These are phyloP conservation scores for Lepidotrigona ventralis DNA, from an alignment of 1,140 invertebrate genomes.

Conservation along the genomic window DNA sequence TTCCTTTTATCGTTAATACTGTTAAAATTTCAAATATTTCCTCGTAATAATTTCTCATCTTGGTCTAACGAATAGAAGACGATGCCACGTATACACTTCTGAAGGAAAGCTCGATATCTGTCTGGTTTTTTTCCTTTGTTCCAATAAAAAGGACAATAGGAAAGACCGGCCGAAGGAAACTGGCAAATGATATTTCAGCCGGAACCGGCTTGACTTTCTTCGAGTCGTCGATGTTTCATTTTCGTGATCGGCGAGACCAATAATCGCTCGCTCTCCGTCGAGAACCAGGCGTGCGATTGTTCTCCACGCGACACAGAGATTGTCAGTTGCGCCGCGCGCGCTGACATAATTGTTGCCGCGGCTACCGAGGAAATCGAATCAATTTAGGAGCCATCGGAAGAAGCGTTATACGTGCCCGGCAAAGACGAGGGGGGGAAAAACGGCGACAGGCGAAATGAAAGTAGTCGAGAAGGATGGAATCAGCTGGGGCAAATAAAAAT, in stretches of 20 bases:
- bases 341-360: conserved; percentile 55
- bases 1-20: too few relatives aligned
- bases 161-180: background rate
- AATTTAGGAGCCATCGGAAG: conserved; percentile 54
- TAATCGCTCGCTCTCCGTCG: conserved; percentile 18
- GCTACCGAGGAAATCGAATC: conserved; percentile 45
- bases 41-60: too few relatives aligned
- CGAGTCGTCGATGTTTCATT: conserved; percentile 15
- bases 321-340: conserved; percentile 27
- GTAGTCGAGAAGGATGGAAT: conserved; percentile 11
- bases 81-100: background rate
- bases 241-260: background rate
- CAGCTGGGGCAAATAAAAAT: conserved; percentile 32
- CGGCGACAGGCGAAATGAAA: conserved; percentile 4
- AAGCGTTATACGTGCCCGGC: conserved; percentile 35
- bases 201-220: background rate
- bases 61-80: background rate
- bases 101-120: background rate
- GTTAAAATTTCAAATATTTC: too few relatives aligned
- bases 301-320: conserved; percentile 22
- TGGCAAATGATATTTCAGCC: background rate
- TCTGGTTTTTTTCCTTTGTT: background rate
- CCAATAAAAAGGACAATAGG: background rate
- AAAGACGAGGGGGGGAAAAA: conserved; percentile 18
- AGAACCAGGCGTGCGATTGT: conserved; percentile 1